These are phyloP conservation scores for Beris chalybata DNA, from an alignment of 2,888 invertebrate species.

Conservation along the genomic window DNA sequence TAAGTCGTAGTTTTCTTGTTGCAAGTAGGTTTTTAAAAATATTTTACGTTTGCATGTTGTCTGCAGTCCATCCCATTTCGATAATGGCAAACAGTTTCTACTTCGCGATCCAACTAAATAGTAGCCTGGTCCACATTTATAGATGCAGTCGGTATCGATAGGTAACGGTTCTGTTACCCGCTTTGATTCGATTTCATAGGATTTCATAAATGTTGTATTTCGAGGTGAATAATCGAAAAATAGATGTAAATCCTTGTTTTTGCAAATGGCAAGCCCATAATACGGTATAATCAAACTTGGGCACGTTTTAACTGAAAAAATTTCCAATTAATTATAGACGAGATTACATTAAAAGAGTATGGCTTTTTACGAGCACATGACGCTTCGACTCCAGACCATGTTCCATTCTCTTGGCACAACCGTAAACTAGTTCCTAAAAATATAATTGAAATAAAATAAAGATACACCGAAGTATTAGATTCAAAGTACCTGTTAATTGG, in stretches of 20 bases:
- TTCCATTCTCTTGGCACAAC: conserved; percentile 65
- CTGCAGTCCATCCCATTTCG: conserved; percentile 70
- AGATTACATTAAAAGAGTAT: conserved; percentile 8
- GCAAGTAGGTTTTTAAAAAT: not conserved
- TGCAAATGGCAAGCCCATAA: conserved; percentile 61
- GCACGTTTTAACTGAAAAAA: conserved; percentile 65
- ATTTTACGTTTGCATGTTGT: conserved; percentile 66
- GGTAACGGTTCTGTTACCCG: conserved; percentile 51
- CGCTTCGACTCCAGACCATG: conserved; percentile 68
- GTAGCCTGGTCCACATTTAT: conserved; percentile 65
- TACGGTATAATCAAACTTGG: conserved; percentile 59
- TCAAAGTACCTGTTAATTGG: conserved; percentile 53
- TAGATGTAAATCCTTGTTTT: conserved; percentile 53
- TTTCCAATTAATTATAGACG: conserved; percentile 1
- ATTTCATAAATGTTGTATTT: conserved; percentile 44
- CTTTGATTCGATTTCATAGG: conserved; percentile 41
- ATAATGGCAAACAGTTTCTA: conserved; percentile 67
- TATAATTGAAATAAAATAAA: not conserved
- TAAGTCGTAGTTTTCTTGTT: not conserved
- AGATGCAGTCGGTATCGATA: conserved; percentile 67
- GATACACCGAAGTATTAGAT: conserved; percentile 36
- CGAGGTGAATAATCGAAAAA: conserved; percentile 43
- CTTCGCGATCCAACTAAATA: conserved; percentile 65
- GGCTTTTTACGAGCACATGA: conserved; percentile 62
- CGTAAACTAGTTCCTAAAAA: conserved; percentile 58